Conservation (phyloP, 2,113 vertebrate species). For the Mesembrinibis cayennensis region DNA sequence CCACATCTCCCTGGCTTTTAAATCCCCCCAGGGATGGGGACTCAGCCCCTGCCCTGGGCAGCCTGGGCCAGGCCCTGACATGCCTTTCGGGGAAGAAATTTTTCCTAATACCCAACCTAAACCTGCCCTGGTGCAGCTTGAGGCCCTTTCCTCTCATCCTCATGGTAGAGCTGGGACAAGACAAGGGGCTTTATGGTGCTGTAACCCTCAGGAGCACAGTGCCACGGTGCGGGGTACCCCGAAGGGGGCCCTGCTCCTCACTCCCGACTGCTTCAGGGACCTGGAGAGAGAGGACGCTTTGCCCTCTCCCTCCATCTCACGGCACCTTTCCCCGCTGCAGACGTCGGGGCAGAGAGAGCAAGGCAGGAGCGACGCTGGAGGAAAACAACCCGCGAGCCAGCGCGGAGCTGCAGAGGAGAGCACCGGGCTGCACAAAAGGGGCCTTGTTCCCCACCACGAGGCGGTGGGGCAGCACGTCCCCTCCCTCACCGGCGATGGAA, state of each 20-base stretch:
- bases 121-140: no score
- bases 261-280: background rate
- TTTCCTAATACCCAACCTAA: no score
- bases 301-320: background rate
- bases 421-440: slow-evolving; percentile 23
- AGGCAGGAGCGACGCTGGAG: background rate
- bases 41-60: no score
- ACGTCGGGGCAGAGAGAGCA: background rate
- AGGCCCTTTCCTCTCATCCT: no score
- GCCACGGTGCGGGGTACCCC: background rate
- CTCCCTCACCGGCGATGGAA: background rate
- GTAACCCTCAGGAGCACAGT: background rate
- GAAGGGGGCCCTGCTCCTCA: background rate
- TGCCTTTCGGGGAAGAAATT: no score
- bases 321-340: background rate
- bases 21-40: no score
- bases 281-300: background rate
- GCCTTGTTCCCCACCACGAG: slow-evolving; percentile 37
- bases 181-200: fast-evolving
- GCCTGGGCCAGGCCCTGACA: no score
- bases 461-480: background rate
- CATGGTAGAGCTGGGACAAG: background rate
- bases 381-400: background rate
- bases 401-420: background rate
- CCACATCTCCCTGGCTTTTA: no score